phyloP scores from a whole-genome alignment of 2,888 invertebrate species.

The Acleris holmiana region DNA sequence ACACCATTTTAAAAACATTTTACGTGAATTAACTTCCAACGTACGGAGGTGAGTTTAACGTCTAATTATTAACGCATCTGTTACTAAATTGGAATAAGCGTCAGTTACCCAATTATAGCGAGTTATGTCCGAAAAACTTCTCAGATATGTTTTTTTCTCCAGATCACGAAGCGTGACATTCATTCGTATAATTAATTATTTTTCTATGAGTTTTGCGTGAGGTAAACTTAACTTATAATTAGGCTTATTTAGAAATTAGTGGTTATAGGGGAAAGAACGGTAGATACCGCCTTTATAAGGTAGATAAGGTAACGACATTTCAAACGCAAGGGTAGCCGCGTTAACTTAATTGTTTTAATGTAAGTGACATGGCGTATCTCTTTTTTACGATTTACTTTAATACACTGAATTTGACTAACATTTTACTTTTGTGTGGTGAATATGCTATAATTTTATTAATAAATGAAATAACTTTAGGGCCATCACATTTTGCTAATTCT shows the following conservation, averaged over 20 bases:
- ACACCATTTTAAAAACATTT: too few species aligned
- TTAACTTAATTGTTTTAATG: neutral
- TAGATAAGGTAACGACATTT: constrained; percentile 1
- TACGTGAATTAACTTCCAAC: too few species aligned
- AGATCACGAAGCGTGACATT: constrained; percentile 27
- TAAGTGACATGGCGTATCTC: neutral
- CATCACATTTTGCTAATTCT: too few species aligned
- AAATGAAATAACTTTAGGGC: too few species aligned
- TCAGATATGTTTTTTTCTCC: constrained; percentile 17
- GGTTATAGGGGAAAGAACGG: neutral
- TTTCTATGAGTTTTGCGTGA: constrained; percentile 32
- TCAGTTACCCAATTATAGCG: constrained; percentile 28
- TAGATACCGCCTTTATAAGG: neutral
- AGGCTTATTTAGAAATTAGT: constrained; percentile 4
- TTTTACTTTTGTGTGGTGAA: too few species aligned
- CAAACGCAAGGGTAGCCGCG: neutral
- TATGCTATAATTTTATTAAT: too few species aligned
- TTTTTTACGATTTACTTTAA: too few species aligned
- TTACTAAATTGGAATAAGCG: constrained; percentile 23
- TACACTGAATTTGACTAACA: too few species aligned
- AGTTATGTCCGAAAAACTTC: constrained; percentile 9
- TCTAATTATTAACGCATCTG: neutral
- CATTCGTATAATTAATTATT: constrained; percentile 34
- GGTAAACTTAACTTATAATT: constrained; percentile 24
- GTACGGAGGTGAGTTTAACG: too few species aligned